Evolutionary conservation across 1,140 invertebrate genomes (phyloP), one percentile per base, ranked within the genome.

Genomic region (Magallana angulata): DNA sequence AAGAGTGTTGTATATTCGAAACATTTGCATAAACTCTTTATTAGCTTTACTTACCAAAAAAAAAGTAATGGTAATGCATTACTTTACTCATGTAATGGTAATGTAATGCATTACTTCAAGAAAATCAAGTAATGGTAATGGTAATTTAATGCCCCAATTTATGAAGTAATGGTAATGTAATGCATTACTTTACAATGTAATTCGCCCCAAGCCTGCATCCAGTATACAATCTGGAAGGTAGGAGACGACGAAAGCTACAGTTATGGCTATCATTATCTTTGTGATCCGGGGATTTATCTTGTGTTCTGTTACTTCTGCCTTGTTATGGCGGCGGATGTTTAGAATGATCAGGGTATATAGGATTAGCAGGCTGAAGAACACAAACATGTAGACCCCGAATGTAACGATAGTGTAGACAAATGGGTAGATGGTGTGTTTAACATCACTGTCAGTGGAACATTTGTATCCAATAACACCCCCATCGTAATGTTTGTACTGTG

Each of bases 201-300:
- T 24, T 24, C 18, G 18, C 18, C 18, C 18, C 18, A 24, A 24
- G 18, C 18, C 18, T 24, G 57, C 36, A 3, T 48, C 58, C 0
- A 86, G 56, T 7, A 80, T 59, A 30, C 57, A 86, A 81, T 86
- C 18, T 8, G 85, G 85, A 8, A 86, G 58, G 57, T 86, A 86
- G 81, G 68, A 59, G 1, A 86, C n/a, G 11, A 86, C 57, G 36
- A 86, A 86, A 14, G 85, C 76, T 1, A 81, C 11, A 7, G 68
- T 81, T 57, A 86, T 81, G 1, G 57, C 76, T 24, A 86, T 57
- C 76, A 81, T 81, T 9, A 86, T 81, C 81, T 86, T 81, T 7
- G 85, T 86, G 7, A 86, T 62, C 11, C 48, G 48, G 18, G 18
- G 36, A 14, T 81, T 7, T 30, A 30, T 81, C 48, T 48, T 81